Conservation (phyloP, 2,888 invertebrate genomes). For the Platyscelio sp. region DNA sequence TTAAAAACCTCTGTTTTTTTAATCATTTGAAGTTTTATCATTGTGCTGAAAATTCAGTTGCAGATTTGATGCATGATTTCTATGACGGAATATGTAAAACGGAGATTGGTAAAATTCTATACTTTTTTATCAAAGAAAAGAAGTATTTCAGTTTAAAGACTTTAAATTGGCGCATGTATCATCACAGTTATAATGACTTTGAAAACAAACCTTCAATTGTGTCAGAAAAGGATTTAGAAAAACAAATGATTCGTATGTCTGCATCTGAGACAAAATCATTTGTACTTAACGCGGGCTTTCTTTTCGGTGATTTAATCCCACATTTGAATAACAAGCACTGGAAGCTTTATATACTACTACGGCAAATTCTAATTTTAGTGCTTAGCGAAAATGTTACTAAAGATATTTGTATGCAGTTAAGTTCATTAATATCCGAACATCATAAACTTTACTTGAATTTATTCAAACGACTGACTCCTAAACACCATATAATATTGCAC, state of each 20-base stretch:
- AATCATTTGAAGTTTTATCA: conserved; percentile 20
- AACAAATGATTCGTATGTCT: conserved; percentile 17
- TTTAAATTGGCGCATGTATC: conserved; percentile 25
- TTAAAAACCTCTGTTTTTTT: conserved; percentile 35
- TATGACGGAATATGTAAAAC: conserved; percentile 36
- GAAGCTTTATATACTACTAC: conserved; percentile 29
- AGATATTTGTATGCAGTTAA: background rate
- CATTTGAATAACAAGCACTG: conserved; percentile 24
- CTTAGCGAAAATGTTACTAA: background rate
- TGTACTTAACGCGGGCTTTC: background rate
- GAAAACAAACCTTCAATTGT: conserved; percentile 16
- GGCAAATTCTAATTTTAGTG: too few relatives aligned
- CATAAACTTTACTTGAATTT: background rate
- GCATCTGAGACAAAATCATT: conserved; percentile 31
- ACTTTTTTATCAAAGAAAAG: conserved; percentile 25
- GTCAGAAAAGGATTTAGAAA: conserved; percentile 7
- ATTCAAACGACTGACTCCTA: conserved; percentile 25
- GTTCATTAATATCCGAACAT: background rate
- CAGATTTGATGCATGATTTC: conserved; percentile 45
- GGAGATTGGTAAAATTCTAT: conserved; percentile 24
- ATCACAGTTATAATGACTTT: conserved; percentile 21
- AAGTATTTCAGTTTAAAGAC: conserved; percentile 34
- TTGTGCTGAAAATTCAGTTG: conserved; percentile 15
- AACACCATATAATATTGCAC: conserved; percentile 41
- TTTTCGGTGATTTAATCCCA: conserved; percentile 37